Evolutionary conservation across 2,888 invertebrate genomes (phyloP).

Genomic region (Kryphioiulus occultus): DNA sequence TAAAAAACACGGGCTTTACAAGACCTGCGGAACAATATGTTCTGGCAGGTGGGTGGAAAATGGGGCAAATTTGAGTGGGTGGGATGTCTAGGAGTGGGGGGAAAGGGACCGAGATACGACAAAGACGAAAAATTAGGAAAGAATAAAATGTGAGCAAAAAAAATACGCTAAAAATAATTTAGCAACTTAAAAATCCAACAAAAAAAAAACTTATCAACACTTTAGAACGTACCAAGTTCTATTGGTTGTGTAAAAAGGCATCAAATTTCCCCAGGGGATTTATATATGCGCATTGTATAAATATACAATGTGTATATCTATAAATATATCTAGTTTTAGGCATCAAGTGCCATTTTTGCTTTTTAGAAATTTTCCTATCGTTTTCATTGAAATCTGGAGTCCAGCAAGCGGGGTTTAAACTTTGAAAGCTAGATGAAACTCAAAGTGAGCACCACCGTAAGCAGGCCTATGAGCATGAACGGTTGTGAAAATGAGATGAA

Average conservation of each 20-base stretch:
- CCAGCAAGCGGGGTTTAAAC: conserved; percentile 19
- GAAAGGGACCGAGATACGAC: background rate
- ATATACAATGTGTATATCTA: background rate
- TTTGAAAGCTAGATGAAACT: conserved; percentile 18
- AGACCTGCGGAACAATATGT: background rate
- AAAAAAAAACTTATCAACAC: conserved; percentile 47
- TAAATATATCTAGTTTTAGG: background rate
- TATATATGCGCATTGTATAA: background rate
- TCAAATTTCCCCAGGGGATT: conserved; percentile 49
- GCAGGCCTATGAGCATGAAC: background rate
- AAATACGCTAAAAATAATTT: conserved; percentile 39
- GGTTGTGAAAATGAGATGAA: conserved; percentile 26
- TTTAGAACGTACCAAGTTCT: conserved; percentile 41
- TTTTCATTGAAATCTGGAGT: background rate
- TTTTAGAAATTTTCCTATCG: background rate
- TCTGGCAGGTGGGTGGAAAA: background rate
- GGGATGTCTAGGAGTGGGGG: background rate
- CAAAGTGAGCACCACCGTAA: background rate
- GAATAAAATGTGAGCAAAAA: conserved; percentile 50
- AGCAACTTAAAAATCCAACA: conserved; percentile 41
- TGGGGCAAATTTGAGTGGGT: background rate
- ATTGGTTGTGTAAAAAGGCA: conserved; percentile 52
- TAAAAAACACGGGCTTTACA: background rate
- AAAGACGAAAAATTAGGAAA: background rate
- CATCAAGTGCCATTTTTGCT: background rate